Evolutionary conservation across 2,888 invertebrate species (phyloP).

Genomic region (Zaprionus bogoriensis): DNA sequence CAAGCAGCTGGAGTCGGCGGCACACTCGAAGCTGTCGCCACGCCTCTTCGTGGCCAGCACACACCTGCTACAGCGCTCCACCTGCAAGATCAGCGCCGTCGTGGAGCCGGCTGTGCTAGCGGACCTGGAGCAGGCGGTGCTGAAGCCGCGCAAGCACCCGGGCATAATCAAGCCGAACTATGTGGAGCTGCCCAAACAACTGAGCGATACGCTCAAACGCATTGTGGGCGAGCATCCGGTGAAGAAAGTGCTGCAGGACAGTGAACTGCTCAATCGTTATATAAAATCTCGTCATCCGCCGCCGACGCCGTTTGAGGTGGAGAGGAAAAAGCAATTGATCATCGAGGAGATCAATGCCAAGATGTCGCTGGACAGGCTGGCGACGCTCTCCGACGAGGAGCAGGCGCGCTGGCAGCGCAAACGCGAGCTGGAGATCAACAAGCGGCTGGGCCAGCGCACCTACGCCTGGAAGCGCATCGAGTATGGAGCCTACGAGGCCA

Average conservation of each 20-base stretch:
- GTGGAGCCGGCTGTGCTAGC: constrained; percentile 62
- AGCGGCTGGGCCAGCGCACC: constrained; percentile 85
- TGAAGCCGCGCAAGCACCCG: constrained; percentile 89
- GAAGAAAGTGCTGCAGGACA: constrained; percentile 84
- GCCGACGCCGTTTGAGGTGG: constrained; percentile 84
- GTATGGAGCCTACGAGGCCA: constrained; percentile 86
- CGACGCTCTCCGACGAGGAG: constrained; percentile 80
- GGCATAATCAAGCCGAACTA: constrained; percentile 86
- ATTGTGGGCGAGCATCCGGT: constrained; percentile 85
- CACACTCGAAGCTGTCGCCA: constrained; percentile 13
- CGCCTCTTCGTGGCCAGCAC: constrained; percentile 29
- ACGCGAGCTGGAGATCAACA: constrained; percentile 84
- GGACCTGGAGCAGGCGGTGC: constrained; percentile 67
- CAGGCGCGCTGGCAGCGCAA: constrained; percentile 82
- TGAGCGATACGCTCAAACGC: constrained; percentile 85
- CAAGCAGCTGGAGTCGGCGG: constrained; percentile 20
- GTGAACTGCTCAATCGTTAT: constrained; percentile 85
- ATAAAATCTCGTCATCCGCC: constrained; percentile 87
- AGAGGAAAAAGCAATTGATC: constrained; percentile 69
- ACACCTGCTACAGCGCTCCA: constrained; percentile 51
- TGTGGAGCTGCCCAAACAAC: constrained; percentile 85
- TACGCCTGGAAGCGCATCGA: constrained; percentile 90
- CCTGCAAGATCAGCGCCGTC: constrained; percentile 78
- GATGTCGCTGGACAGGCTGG: constrained; percentile 60
- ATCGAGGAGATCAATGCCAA: constrained; percentile 70